Conservation (phyloP, 2,888 invertebrate species). For the Bombylius discolor region DNA sequence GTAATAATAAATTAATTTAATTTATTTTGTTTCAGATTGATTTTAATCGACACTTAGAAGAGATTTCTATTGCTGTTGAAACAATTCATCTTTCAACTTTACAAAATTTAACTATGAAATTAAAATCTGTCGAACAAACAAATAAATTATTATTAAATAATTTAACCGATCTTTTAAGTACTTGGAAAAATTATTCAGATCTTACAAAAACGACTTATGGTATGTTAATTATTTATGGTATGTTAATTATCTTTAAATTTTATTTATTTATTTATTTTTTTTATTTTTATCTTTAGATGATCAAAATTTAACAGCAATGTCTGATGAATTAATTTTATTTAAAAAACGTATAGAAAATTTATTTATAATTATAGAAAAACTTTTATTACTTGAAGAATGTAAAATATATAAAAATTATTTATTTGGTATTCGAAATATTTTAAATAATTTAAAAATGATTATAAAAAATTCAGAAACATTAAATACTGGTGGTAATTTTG, state of each 20-base stretch:
- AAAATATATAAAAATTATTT: neutral
- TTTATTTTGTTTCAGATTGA: conserved; percentile 24
- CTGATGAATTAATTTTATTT: conserved; percentile 27
- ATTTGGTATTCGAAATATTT: conserved; percentile 7
- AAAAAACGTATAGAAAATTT: conserved; percentile 24
- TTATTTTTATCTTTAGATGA: conserved; percentile 17
- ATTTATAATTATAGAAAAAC: conserved; percentile 16
- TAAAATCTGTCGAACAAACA: neutral
- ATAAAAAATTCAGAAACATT: conserved; percentile 43
- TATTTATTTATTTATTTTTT: neutral
- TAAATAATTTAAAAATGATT: conserved; percentile 20
- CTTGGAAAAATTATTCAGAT: conserved; percentile 27
- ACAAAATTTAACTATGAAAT: conserved; percentile 18
- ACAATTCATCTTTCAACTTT: conserved; percentile 19
- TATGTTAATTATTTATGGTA: conserved; percentile 13
- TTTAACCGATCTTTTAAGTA: conserved; percentile 18
- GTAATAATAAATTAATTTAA: too few relatives aligned
- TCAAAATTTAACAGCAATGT: conserved; percentile 18
- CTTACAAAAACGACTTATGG: conserved; percentile 20
- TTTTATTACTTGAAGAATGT: neutral
- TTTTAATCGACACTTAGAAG: conserved; percentile 50
- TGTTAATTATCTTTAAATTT: neutral
- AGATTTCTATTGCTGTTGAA: conserved; percentile 38
- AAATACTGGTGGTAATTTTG: conserved; percentile 79
- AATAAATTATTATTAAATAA: neutral